Evolutionary conservation across 2,888 invertebrate genomes (phyloP).

Genomic region (Drosophila yooni): DNA sequence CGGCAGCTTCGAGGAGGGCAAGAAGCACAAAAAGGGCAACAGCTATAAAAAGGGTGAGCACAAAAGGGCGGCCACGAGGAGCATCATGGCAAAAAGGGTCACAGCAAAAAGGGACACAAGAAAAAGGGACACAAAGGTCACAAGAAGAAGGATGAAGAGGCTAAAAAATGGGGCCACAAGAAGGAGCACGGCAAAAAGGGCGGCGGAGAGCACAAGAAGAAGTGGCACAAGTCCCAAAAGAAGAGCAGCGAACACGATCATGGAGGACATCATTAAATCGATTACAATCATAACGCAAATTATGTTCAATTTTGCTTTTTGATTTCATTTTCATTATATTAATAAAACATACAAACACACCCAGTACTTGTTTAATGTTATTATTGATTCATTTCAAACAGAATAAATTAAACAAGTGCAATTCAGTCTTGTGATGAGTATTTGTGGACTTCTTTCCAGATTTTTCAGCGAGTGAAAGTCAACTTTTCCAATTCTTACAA

Average conservation of each 20-base stretch:
- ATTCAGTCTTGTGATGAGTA: background rate
- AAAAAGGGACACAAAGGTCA: constrained; percentile 92
- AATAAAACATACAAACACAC: constrained; percentile 59
- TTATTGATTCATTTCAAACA: background rate
- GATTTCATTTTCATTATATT: background rate
- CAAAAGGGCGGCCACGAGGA: constrained; percentile 91
- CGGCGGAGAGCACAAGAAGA: constrained; percentile 91
- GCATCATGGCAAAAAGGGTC: constrained; percentile 92
- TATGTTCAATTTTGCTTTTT: background rate
- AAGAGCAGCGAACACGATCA: constrained; percentile 83
- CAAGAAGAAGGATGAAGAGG: constrained; percentile 91
- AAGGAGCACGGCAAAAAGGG: constrained; percentile 92
- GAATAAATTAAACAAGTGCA: background rate
- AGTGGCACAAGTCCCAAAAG: constrained; percentile 88
- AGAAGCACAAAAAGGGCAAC: constrained; percentile 93
- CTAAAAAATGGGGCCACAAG: constrained; percentile 91
- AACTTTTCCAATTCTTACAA: background rate
- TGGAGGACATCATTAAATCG: constrained; percentile 53
- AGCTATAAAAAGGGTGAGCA: constrained; percentile 93
- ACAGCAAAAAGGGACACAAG: constrained; percentile 92
- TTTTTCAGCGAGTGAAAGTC: background rate
- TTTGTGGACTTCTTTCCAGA: background rate
- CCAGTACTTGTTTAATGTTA: constrained; percentile 27
- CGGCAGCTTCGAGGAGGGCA: constrained; percentile 91
- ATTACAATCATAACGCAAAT: background rate